Conservation (phyloP, 2,113 vertebrate genomes). For the Podiceps cristatus region DNA sequence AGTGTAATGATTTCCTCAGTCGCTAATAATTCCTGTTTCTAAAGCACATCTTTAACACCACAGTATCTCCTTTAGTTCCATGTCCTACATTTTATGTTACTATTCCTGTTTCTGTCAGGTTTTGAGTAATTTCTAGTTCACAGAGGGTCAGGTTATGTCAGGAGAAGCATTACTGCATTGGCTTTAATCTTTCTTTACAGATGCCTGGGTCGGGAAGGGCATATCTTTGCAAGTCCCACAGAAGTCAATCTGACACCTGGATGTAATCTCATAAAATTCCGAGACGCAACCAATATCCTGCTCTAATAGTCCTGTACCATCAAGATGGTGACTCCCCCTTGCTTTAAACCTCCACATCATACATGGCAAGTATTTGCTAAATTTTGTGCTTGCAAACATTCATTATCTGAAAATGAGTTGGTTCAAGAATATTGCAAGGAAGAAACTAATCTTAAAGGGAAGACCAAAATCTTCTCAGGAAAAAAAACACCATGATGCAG, state of each 20-base stretch:
- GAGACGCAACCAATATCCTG: not conserved
- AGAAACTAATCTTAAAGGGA: not conserved
- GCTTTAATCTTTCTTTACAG: not conserved
- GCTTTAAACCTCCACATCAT: not conserved
- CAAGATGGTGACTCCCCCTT: not conserved
- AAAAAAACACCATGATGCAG: not conserved
- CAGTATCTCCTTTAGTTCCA: conserved; percentile 35
- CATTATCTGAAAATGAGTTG: not conserved
- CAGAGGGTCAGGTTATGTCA: not conserved
- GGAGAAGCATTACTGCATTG: not conserved
- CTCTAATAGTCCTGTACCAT: not conserved
- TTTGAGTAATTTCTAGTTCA: conserved; percentile 22
- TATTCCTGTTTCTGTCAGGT: not conserved
- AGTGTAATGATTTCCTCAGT: not conserved
- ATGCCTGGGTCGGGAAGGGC: not conserved
- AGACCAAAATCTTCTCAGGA: not conserved
- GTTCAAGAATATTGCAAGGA: not conserved
- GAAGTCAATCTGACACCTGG: not conserved
- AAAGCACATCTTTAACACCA: conserved; percentile 24
- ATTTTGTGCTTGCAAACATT: not conserved
- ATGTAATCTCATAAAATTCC: not conserved
- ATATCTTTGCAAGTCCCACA: not conserved
- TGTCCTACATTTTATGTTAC: not conserved
- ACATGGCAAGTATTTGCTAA: not conserved
- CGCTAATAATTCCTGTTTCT: conserved; percentile 11